Base-by-base conservation (phyloP, 2,113 vertebrate species). In the Podiceps cristatus region DNA sequence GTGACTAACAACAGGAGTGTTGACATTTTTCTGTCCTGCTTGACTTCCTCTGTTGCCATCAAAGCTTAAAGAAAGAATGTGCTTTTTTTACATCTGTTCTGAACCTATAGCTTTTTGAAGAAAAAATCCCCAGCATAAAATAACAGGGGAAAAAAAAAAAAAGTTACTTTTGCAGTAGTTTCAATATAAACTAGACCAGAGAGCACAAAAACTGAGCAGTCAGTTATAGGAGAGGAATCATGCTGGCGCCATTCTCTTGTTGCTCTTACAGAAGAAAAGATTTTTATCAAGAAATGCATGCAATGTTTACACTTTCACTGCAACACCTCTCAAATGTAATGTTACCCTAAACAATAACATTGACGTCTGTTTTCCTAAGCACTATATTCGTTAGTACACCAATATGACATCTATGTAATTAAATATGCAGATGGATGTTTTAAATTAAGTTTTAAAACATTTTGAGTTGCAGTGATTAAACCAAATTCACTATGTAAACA, bases 241-340 rank as follows among this genome's bases (percentile, higher is more conserved):
- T 0, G 0, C 44, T 28, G 8, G 19, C 0, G 0, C 14, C 29
- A 27, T 35, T 37, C 47, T 71, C 24, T 64, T 88, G 13, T 85
- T 97, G 31, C 83, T 94, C 58, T 76, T 88, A 50, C 49, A 87
- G 58, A 90, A 84, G 62, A 82, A 85, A 80, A 95, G 37, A 64
- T 94, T 91, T 92, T 79, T 66, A 45, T 69, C 44, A 73, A 79
- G 59, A 58, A 83, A 74, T 64, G 42, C 60, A 64, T 33, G 42
- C 0, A 22, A 53, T 94, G 40, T 94, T 89, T 91, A 94, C 79
- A 96, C 80, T 88, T 91, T 23, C 59, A 75, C 84, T 85, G 73
- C n/a, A 56, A 66, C 42, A 79, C 66, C 33, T 83, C 73, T 89
- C 79, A 84, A 80, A 64, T 58, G 2, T 49, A 68, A 50, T 16